Percentiles rank a stretch among this genome's conserved stretches.
Conservation (phyloP, 2,888 invertebrate genomes). For the Frankliniella fusca region DNA sequence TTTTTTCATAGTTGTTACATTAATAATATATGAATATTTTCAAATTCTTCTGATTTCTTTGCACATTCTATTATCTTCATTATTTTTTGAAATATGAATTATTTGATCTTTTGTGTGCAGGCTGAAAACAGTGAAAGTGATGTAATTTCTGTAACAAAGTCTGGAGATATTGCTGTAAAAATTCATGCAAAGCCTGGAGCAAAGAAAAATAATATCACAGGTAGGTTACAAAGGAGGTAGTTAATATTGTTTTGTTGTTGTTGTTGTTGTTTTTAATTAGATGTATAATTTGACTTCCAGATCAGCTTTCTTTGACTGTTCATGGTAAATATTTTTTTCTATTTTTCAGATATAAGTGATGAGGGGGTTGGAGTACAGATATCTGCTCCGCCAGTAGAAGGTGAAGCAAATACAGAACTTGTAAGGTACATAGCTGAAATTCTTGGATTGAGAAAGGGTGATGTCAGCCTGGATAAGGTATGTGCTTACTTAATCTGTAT, state of each 20-base stretch:
- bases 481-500: not conserved
- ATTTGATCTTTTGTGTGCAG: not conserved
- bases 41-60: not conserved
- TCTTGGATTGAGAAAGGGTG: slow-evolving; percentile 65
- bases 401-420: slow-evolving; percentile 73
- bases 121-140: not conserved
- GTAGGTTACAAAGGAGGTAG: slow-evolving; percentile 45
- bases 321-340: not conserved
- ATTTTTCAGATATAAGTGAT: slow-evolving; percentile 50
- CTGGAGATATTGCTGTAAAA: slow-evolving; percentile 59
- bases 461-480: slow-evolving; percentile 61
- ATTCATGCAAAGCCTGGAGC: slow-evolving; percentile 72
- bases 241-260: too few species aligned
- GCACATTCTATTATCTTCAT: not conserved
- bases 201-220: slow-evolving; percentile 64
- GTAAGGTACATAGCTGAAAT: slow-evolving; percentile 65
- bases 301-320: slow-evolving; percentile 19
- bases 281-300: slow-evolving; percentile 4
- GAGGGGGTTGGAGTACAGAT: slow-evolving; percentile 72
- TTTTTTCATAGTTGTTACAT: not conserved
- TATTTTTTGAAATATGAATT: not conserved
- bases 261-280: not conserved
- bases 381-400: slow-evolving; percentile 74
- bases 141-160: slow-evolving; percentile 44
- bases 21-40: not conserved